Evolutionary conservation across 2,888 invertebrate species (phyloP), one percentile per base, ranked within the genome.

Genomic region (Nebria brevicollis): DNA sequence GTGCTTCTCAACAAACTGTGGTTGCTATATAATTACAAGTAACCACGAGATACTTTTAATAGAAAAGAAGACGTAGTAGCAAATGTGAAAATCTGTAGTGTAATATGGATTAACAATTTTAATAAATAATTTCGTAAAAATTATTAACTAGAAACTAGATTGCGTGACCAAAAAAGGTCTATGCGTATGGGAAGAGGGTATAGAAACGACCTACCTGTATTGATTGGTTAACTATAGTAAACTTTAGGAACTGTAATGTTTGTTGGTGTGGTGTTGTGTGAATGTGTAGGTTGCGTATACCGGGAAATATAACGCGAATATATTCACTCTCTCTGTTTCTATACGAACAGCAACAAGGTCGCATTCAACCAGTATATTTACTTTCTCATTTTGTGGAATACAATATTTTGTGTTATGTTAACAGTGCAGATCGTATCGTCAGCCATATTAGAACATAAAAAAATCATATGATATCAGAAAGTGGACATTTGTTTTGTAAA

Each of bases 381-480:
- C 54, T 54, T 54, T 54, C 54, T 54, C 54, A 54, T 54, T 54
- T 54, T 54, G 54, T 54, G 54, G 54, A 54, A 54, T 54, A 54
- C 54, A 54, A 54, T 54, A 54, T 54, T 54, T 54, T 54, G 54
- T 54, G 54, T 54, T 54, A 54, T 54, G 54, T 54, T 54, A 54
- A 54, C 54, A 54, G 54, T 54, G 54, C 13, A 54, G 54, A 54
- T 54, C 54, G 54, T 54, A 54, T 54, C 54, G 54, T 54, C 54
- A 54, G 54, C 54, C 54, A 54, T 54, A 54, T 54, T 54, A 54
- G 54, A 54, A 54, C 54, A 54, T 2, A 34, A 34, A 34, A 34
- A 54, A 54, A 54, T 54, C 4, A 54, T 54, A 54, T 54, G 54
- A 54, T 54, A 54, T 54, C 54, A 54, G 54, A 11, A 11, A 54